Evolutionary conservation across 1,140 invertebrate genomes (phyloP).

Genomic region (Ostrea edulis): DNA sequence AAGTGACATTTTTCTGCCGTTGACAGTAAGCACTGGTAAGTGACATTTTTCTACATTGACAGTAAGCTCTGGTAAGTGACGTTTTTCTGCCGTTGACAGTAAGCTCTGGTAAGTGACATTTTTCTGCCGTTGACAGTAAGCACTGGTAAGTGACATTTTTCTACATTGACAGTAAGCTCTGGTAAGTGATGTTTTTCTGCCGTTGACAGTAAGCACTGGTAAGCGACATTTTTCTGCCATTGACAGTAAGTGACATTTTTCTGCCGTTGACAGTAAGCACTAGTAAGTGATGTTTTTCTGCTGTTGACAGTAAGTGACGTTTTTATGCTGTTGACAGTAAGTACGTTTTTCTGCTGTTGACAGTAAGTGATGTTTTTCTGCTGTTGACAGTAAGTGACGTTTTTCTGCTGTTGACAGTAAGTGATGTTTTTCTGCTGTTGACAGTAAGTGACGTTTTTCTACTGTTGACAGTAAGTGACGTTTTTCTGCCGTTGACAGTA

Average conservation of each 20-base stretch:
- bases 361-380: slow-evolving; percentile 78
- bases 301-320: slow-evolving; percentile 79
- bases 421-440: neutral
- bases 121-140: slow-evolving; percentile 80
- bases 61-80: slow-evolving; percentile 81
- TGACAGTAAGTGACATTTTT: slow-evolving; percentile 79
- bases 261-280: slow-evolving; percentile 81
- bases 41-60: slow-evolving; percentile 63
- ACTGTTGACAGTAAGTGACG: slow-evolving; percentile 79
- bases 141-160: neutral
- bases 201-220: slow-evolving; percentile 83
- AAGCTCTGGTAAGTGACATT: slow-evolving; percentile 1
- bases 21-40: slow-evolving; percentile 83
- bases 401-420: slow-evolving; percentile 79
- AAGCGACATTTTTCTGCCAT: neutral
- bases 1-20: neutral
- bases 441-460: slow-evolving; percentile 79
- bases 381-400: slow-evolving; percentile 79
- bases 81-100: slow-evolving; percentile 79
- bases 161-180: slow-evolving; percentile 81
- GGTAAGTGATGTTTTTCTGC: neutral
- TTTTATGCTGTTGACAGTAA: slow-evolving; percentile 79
- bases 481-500: slow-evolving; percentile 79
- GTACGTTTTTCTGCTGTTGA: neutral
- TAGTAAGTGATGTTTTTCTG: neutral